Conservation (phyloP, 2,888 invertebrate genomes). For the Dryomyza anilis region DNA sequence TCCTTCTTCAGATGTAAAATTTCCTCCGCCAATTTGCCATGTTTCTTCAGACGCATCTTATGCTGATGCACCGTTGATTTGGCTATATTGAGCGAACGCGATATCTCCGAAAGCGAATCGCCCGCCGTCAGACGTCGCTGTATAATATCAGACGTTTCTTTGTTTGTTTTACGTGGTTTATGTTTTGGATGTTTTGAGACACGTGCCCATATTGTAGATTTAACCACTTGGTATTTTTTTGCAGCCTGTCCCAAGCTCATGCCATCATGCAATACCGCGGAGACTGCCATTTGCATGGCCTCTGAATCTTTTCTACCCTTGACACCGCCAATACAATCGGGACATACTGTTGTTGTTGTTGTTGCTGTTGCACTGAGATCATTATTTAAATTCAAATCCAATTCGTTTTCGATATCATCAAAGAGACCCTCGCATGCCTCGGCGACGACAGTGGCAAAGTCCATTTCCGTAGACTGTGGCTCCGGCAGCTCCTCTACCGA, state of each 20-base stretch:
- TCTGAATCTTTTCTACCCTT: constrained; percentile 20
- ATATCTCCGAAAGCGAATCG: constrained; percentile 36
- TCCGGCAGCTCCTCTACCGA: not conserved
- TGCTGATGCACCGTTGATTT: constrained; percentile 39
- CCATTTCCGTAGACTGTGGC: not conserved
- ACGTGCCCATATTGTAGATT: constrained; percentile 37
- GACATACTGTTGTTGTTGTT: not conserved
- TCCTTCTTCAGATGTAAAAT: constrained; percentile 20
- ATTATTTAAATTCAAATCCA: constrained; percentile 12
- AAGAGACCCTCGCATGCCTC: constrained; percentile 29
- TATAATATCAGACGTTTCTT: constrained; percentile 32
- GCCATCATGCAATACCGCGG: constrained; percentile 34
- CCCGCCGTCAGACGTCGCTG: constrained; percentile 35
- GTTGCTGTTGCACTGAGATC: not conserved
- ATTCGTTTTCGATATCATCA: constrained; percentile 31
- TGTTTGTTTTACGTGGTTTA: constrained; percentile 31
- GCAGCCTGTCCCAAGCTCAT: constrained; percentile 38
- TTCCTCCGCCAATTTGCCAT: constrained; percentile 33
- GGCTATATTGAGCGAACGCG: constrained; percentile 36
- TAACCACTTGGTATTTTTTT: constrained; percentile 34
- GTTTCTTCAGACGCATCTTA: constrained; percentile 36
- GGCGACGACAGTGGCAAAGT: constrained; percentile 20
- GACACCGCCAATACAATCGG: not conserved
- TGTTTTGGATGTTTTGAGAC: constrained; percentile 37
- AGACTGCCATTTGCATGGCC: constrained; percentile 29